Evolutionary conservation across 2,113 vertebrate species (phyloP), one percentile per base, ranked within the genome.

Genomic region (Pantherophis guttatus): DNA sequence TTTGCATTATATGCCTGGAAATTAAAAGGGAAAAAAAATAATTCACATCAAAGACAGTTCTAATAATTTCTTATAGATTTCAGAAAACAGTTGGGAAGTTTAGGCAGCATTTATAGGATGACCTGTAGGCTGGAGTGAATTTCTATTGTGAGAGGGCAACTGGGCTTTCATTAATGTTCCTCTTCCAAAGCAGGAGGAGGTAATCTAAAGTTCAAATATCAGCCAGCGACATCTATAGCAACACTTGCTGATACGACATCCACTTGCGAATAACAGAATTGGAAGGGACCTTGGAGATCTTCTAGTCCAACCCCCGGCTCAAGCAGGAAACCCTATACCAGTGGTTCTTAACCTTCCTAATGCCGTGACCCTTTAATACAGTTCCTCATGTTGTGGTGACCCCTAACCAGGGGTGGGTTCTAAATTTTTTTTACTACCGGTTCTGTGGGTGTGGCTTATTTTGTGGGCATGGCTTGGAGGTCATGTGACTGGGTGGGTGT

Each of bases 1-100:
- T 98, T 99, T 3, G 99, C 98, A 3, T 98, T 99, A 95, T 99
- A 99, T 26, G 99, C 99, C 99, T 99, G 96, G 8, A 39, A 33
- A 8, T n/a, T 8, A 44, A 26, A 29, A 54, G 17, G 17, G 11
- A 57, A 7, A 26, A 33, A 19, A 58, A 8, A 24, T 3, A 59
- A 23, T 9, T 5, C 8, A 26, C 24, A 15, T 8, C 17, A 7
- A 39, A 75, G n/a, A 50, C 0, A 11, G 0, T 55, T 54, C 23
- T 44, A 8, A 50, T 81, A 57, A 21, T 59, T 26, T 39, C 9
- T 33, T 90, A 15, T 54, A n/a, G 8, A 10, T 23, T 90, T 53
- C 55, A 39, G 48, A 19, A 59, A 39, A 53, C 0, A 58, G 0
- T 7, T 48, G 53, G 87, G 62, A 89, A 53, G 12, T n/a, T 65